phyloP scores from a whole-genome alignment of 2,113 vertebrate species.

The Petromus typicus region DNA sequence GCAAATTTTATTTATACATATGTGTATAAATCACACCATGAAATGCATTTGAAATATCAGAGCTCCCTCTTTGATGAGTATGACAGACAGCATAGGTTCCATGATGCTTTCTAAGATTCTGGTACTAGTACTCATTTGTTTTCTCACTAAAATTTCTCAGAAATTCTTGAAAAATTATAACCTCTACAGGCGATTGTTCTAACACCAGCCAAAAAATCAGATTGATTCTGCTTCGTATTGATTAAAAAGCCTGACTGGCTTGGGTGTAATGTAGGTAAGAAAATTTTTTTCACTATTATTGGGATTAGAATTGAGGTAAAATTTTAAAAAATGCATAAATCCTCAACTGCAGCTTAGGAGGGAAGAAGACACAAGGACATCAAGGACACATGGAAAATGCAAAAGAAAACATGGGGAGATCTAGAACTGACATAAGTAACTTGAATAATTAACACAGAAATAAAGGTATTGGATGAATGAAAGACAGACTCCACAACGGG shows the following conservation, averaged over 20 bases:
- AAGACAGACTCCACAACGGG: background rate
- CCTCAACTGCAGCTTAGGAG: background rate
- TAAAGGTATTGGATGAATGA: background rate
- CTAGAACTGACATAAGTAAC: background rate
- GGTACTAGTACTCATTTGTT: background rate
- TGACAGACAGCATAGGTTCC: too few species aligned
- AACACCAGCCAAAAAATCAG: background rate
- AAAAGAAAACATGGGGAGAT: too few species aligned
- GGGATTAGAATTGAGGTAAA: background rate
- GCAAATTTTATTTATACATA: background rate
- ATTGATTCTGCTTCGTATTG: background rate
- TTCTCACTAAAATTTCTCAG: background rate
- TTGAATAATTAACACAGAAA: background rate
- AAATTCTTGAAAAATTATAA: background rate
- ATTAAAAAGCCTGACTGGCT: background rate
- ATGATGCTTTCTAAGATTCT: background rate
- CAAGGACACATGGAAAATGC: background rate
- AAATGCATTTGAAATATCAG: background rate
- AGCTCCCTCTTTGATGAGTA: background rate
- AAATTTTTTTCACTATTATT: background rate
- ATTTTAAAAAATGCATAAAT: background rate
- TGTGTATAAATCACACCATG: background rate
- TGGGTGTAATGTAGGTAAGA: background rate
- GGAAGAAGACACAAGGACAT: background rate
- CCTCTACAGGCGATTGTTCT: background rate